These are phyloP conservation scores for Bos javanicus DNA, from an alignment of 2,113 vertebrate species.

Conservation along the genomic window DNA sequence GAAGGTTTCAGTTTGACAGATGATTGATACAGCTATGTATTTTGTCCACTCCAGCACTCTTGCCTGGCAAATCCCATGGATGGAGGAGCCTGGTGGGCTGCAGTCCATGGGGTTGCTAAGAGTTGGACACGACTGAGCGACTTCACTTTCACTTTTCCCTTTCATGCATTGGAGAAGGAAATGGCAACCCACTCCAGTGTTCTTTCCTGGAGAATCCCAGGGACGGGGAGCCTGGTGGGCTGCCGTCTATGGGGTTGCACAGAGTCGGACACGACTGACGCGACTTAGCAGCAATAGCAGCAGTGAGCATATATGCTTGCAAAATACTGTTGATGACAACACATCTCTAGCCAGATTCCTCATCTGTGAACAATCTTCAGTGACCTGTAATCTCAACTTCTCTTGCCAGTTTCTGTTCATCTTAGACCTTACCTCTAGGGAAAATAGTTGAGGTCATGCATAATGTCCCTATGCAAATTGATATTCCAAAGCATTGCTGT, in stretches of 20 bases:
- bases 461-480: constrained; percentile 14
- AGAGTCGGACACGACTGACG: no score
- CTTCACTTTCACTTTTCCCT: no score
- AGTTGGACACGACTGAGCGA: no score
- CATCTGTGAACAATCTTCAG: not conserved
- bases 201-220: no score
- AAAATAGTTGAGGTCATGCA: not conserved
- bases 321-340: constrained; percentile 29
- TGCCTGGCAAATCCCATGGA: no score
- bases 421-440: constrained; percentile 32
- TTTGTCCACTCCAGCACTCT: not conserved
- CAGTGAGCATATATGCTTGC: not conserved
- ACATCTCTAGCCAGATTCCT: constrained; percentile 16
- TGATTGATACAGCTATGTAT: not conserved
- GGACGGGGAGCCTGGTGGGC: no score
- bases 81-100: no score
- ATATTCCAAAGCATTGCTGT: constrained; percentile 39
- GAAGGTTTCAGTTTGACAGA: not conserved
- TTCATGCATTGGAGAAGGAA: no score
- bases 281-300: no score
- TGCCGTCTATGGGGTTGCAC: no score
- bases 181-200: no score
- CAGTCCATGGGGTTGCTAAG: no score
- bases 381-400: not conserved
- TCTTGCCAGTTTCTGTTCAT: constrained; percentile 39